Evolutionary conservation across 2,888 invertebrate species (phyloP), one percentile per base, ranked within the genome.

Genomic region (Yponomeuta sedellus): DNA sequence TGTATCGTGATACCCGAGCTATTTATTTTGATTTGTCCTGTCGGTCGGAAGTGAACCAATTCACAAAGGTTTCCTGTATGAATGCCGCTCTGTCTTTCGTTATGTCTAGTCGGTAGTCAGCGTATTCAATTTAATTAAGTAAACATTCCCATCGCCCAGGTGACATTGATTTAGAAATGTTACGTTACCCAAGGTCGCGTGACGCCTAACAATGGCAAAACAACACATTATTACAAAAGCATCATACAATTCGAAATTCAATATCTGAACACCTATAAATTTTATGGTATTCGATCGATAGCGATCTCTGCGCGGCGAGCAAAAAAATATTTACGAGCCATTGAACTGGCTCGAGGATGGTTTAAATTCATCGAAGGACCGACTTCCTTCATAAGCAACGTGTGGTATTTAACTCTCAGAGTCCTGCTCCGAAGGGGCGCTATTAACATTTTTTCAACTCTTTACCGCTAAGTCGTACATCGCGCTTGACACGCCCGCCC

Each of bases 221-320:
- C 44, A 52, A 16, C 2, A 16, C 75, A 72, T 78, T 78, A 73
- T 81, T 77, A 77, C 74, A 71, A 71, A 73, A 74, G 72, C 68
- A 73, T 16, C 77, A 79, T 81, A 85, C 44, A 79, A 83, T 85
- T 80, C 75, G 79, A 79, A 81, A 84, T 81, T 82, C 85, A 81
- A 85, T 88, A 87, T 86, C 77, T 77, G 73, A 71, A 77, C 75
- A 78, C 73, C 77, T 72, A 79, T 87, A 82, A 85, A 86, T 80
- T 84, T 80, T 85, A 85, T 84, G 78, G 77, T 79, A 79, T 77
- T 81, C 77, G 80, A 80, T 81, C 77, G 80, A 80, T 79, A 79
- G 70, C 75, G 75, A 74, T 75, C 77, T 85, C 83, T 80, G 44
- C 80, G 75, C 72, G 76, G 72, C 69, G 74, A 75, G 77, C 44